phyloP scores from a whole-genome alignment of 92 coral and sea anemone species.

The Muricea muricata region DNA sequence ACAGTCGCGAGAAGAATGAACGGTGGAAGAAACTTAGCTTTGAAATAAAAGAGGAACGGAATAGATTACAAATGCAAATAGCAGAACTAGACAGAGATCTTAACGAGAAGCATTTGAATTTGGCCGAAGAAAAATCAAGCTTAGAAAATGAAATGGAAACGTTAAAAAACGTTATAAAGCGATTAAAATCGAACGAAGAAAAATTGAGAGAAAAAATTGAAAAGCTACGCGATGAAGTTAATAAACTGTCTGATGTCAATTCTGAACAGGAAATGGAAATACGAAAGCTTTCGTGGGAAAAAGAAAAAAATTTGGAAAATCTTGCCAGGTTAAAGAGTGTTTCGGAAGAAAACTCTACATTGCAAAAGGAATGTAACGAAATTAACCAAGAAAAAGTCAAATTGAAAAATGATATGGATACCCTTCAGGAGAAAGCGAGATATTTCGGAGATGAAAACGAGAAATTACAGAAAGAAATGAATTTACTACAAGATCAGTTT shows the following conservation, averaged over 20 bases:
- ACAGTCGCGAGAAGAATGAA: background rate
- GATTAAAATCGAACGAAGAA: slow-evolving; percentile 39
- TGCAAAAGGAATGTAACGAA: slow-evolving; percentile 1
- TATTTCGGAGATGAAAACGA: background rate
- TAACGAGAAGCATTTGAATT: slow-evolving; percentile 27
- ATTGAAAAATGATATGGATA: background rate
- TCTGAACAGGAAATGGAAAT: slow-evolving; percentile 39
- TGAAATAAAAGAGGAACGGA: slow-evolving; percentile 31
- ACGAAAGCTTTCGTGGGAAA: slow-evolving; percentile 9
- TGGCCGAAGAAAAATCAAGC: slow-evolving; percentile 39
- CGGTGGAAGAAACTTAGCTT: slow-evolving; percentile 34
- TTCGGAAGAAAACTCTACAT: background rate
- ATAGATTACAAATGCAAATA: slow-evolving; percentile 37
- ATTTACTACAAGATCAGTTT: background rate
- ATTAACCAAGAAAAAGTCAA: background rate
- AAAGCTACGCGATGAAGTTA: slow-evolving; percentile 32
- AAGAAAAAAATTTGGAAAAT: background rate
- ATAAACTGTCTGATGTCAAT: slow-evolving; percentile 4
- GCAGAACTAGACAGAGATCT: slow-evolving; percentile 35
- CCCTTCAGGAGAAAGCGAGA: background rate
- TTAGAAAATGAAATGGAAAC: slow-evolving; percentile 31
- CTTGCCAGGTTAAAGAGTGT: background rate
- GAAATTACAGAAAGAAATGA: background rate
- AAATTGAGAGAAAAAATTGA: slow-evolving; percentile 28
- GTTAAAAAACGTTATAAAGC: slow-evolving; percentile 4